Percentiles rank a stretch among this genome's conserved stretches.
Conservation (phyloP, 2,113 vertebrate species). For the Sapayoa aenigma region DNA sequence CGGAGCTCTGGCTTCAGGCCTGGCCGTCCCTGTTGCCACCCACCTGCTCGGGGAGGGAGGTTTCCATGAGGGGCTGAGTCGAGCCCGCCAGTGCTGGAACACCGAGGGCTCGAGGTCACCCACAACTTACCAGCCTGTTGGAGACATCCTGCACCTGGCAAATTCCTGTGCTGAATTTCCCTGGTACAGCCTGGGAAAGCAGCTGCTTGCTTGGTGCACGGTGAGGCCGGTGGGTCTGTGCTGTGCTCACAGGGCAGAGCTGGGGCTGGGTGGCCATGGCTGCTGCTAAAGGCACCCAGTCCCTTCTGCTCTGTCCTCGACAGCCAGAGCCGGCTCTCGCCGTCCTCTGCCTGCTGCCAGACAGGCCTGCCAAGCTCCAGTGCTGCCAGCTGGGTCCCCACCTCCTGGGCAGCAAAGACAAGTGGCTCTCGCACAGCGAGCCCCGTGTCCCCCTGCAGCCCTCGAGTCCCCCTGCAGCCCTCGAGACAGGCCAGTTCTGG, state of each 20-base stretch:
- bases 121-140: neutral
- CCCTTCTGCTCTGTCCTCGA: neutral
- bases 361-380: accelerated
- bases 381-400: accelerated
- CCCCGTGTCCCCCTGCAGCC: accelerated
- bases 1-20: neutral
- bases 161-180: neutral
- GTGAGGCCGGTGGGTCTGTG: neutral
- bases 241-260: neutral
- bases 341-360: neutral
- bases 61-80: neutral
- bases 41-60: too few relatives aligned
- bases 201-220: neutral
- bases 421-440: accelerated
- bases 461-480: too few relatives aligned
- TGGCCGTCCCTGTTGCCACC: neutral
- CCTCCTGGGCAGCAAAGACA: neutral
- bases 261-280: neutral
- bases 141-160: neutral
- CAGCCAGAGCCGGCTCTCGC: neutral
- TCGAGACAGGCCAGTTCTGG: accelerated
- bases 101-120: neutral
- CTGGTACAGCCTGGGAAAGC: neutral
- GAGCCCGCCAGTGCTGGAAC: neutral
- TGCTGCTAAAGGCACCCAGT: neutral